Percentiles rank a stretch among this genome's conserved stretches.
Evolutionary conservation across 2,888 invertebrate genomes (phyloP).

Genomic region (Hypomecis atomaria): DNA sequence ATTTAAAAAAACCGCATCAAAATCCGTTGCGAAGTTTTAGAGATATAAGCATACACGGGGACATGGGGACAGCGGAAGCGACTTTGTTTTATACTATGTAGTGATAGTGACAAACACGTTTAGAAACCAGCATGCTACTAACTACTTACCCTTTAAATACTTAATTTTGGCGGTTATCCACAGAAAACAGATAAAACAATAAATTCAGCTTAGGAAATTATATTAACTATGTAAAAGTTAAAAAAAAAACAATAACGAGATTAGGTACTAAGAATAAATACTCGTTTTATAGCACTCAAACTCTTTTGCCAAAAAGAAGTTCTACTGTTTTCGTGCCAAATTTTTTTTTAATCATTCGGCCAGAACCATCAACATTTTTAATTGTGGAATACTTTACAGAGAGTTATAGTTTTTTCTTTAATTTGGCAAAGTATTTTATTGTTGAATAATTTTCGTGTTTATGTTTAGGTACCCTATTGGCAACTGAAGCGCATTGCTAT

Average conservation of each 20-base stretch:
- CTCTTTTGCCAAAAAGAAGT: constrained; percentile 11
- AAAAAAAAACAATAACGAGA: background rate
- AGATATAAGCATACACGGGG: too few relatives aligned
- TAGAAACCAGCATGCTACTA: background rate
- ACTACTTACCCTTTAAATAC: constrained; percentile 67
- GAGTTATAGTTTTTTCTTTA: constrained; percentile 13
- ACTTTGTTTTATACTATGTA: too few relatives aligned
- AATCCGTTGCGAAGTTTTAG: too few relatives aligned
- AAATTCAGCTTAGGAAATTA: constrained; percentile 6
- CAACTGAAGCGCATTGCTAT: constrained; percentile 56
- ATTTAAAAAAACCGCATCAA: too few relatives aligned
- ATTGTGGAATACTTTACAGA: background rate
- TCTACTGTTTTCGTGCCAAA: constrained; percentile 18
- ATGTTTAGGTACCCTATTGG: constrained; percentile 51
- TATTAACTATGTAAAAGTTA: constrained; percentile 13
- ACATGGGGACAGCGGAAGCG: too few relatives aligned
- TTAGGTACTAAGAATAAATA: background rate
- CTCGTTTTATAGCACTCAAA: background rate
- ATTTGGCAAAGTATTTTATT: constrained; percentile 14
- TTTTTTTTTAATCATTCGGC: constrained; percentile 1
- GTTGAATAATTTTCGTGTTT: constrained; percentile 40
- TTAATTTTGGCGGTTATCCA: constrained; percentile 64
- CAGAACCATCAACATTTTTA: background rate
- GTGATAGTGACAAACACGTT: too few relatives aligned
- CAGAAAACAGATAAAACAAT: constrained; percentile 1